Evolutionary conservation across 2,113 vertebrate species (phyloP).

Genomic region (Cichladusa arquata): DNA sequence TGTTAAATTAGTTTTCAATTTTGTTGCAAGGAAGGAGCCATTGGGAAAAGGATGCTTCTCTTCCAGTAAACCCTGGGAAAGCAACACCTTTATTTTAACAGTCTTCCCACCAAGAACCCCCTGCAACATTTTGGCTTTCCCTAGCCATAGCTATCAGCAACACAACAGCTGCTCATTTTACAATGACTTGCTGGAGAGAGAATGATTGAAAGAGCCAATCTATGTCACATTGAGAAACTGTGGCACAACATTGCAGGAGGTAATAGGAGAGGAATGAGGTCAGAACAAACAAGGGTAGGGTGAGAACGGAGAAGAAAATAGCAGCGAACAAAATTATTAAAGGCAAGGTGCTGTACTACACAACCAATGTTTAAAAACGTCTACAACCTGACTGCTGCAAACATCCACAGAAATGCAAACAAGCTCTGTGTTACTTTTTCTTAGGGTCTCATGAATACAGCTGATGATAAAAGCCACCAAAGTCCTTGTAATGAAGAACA

Average conservation of each 20-base stretch:
- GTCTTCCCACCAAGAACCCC: conserved; percentile 56
- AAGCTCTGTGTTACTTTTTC: background rate
- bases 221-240: conserved; percentile 64
- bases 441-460: background rate
- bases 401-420: background rate
- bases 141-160: conserved; percentile 55
- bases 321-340: conserved; percentile 19
- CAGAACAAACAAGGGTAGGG: conserved; percentile 55
- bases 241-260: conserved; percentile 49
- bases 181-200: conserved; percentile 61
- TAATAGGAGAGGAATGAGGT: conserved; percentile 60
- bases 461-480: background rate
- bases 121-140: conserved; percentile 53
- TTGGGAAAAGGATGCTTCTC: conserved; percentile 21
- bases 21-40: conserved; percentile 17
- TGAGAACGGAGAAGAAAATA: conserved; percentile 8
- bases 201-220: conserved; percentile 61
- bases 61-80: conserved; percentile 51
- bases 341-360: background rate
- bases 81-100: conserved; percentile 62
- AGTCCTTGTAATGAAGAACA: background rate
- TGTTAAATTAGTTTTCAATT: conserved; percentile 52
- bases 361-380: background rate
- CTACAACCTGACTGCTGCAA: background rate
- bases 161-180: conserved; percentile 66